Base-by-base conservation (phyloP, 2,113 vertebrate genomes). In the Podarcis raffonei region DNA sequence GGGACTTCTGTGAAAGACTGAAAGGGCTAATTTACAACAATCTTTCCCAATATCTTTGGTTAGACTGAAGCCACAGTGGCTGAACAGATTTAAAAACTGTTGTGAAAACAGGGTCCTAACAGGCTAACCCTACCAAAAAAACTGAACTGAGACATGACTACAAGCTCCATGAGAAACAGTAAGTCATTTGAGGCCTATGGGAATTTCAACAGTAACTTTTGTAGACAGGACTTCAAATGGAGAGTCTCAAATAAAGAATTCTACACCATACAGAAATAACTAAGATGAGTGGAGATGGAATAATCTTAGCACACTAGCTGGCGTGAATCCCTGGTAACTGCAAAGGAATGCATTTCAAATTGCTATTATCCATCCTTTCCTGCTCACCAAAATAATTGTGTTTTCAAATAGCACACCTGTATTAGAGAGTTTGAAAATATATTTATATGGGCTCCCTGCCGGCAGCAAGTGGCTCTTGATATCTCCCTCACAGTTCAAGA, bases 401-500 rank as follows among this genome's bases (percentile, higher is more conserved):
- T 25, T 85, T 89, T 85, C 76, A 81, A 81, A 85, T 30, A 86
- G 22, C n/a, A 74, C 9, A 81, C 75, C n/a, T 68, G 57, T 48
- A 66, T 65, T 8, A 75, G 37, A 48, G 57, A 35, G 25, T 53
- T 89, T 48, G 53, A 65, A 72, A 85, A 32, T 32, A 69, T 66
- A 53, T 89, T 75, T 81, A 89, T 74, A 74, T 53, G 37, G 77
- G 32, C 15, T 85, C 35, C 48, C 66, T 86, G 69, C 57, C 35
- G 75, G 3, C 25, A 74, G 9, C 72, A 27, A 89, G 69, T 81
- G 39, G 77, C 42, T 89, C 77, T 89, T 81, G 39, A 30, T 75
- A 75, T 35, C 77, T 66, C 27, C 83, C 71, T 75, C 77, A 89
- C 16, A 89, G 77, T 81, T 53, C 69, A 75, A 53, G 35, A 89